A percentile compares a stretch with the other conserved stretches of the same genome.
Conservation (phyloP, 1,140 invertebrate species). For the Rhagoletis zephyria region DNA sequence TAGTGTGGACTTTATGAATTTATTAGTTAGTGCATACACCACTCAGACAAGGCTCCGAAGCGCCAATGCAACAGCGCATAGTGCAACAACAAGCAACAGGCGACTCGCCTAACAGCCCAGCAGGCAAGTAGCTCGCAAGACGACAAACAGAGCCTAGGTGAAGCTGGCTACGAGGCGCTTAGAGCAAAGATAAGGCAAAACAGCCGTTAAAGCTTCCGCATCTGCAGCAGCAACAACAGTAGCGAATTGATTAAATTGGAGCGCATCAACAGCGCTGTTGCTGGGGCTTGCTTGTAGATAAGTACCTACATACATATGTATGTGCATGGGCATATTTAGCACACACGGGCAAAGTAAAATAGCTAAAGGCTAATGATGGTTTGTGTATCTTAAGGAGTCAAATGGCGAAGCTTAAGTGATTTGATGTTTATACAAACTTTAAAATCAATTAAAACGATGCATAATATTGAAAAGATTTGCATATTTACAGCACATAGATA, state of each 20-base stretch:
- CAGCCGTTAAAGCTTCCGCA: slow-evolving; percentile 23
- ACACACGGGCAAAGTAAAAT: background rate
- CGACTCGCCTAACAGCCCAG: background rate
- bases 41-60: slow-evolving; percentile 15
- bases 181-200: background rate
- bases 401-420: background rate
- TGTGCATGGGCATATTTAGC: background rate
- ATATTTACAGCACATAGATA: no score
- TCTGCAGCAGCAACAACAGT: slow-evolving; percentile 30
- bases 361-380: background rate
- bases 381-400: background rate
- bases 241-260: slow-evolving; percentile 11
- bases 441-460: no score
- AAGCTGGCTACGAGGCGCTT: background rate
- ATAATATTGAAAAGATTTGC: no score
- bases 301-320: no score
- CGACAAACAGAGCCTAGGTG: background rate
- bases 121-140: background rate
- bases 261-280: background rate
- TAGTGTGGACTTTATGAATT: slow-evolving; percentile 55
- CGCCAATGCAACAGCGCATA: background rate
- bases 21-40: slow-evolving; percentile 52
- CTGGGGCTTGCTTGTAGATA: background rate
- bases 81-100: background rate
- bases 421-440: background rate